Percentiles rank a stretch among this genome's conserved stretches.
These are phyloP conservation scores for Hyalella azteca DNA, from an alignment of 2,888 invertebrate genomes.

Conservation along the genomic window DNA sequence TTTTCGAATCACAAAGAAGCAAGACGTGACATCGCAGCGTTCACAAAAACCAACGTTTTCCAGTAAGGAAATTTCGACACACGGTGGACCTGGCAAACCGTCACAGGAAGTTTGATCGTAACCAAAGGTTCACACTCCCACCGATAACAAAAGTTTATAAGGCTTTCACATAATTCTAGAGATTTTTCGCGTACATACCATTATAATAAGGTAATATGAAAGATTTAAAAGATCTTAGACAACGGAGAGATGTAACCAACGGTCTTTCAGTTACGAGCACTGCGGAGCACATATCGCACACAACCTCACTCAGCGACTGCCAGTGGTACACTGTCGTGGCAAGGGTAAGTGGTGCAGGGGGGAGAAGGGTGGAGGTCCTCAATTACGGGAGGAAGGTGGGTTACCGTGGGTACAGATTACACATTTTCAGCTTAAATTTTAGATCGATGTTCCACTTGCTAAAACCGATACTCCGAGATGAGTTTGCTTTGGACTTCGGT, in stretches of 20 bases:
- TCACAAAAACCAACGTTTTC: neutral
- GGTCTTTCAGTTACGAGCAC: neutral
- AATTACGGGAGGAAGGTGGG: neutral
- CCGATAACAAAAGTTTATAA: neutral
- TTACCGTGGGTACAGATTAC: too few relatives aligned
- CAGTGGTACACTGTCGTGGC: neutral
- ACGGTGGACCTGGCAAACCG: neutral
- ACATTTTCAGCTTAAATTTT: too few relatives aligned
- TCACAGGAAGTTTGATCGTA: slow-evolving; percentile 3
- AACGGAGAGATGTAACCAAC: neutral
- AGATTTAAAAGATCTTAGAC: neutral
- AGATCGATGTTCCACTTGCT: too few relatives aligned
- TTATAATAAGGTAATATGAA: neutral
- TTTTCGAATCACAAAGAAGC: too few relatives aligned
- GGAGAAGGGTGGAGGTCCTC: neutral
- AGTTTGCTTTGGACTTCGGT: too few relatives aligned
- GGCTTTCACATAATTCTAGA: neutral
- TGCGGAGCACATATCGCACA: neutral
- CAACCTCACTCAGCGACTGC: slow-evolving; percentile 1
- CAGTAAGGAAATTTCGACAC: slow-evolving; percentile 26
- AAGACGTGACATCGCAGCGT: neutral
- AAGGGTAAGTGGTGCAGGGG: neutral
- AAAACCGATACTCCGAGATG: too few relatives aligned
- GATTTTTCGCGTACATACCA: neutral
- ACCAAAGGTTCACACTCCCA: neutral